Evolutionary conservation across 2,113 vertebrate species (phyloP), one percentile per base, ranked within the genome.

Genomic region (Microcebus jonahi): DNA sequence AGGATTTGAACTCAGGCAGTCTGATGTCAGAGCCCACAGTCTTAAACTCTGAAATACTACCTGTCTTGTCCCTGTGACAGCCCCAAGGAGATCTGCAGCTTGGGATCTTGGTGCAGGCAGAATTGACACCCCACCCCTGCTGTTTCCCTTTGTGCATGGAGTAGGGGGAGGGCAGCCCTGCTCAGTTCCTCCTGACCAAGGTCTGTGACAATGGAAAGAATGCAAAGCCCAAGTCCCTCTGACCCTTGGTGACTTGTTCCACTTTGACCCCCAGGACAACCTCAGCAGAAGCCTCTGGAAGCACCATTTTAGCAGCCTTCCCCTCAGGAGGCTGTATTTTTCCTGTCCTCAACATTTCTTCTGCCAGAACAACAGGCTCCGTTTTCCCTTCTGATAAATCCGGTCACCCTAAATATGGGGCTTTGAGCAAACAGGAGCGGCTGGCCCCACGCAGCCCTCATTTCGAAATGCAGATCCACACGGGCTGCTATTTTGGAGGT

Each of bases 381-480:
- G 84, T 96, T 93, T 95, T 98, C 92, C 91, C 84, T 93, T 95
- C 63, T 97, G 95, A 97, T 97, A 97, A 95, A 97, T 97, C 96
- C 84, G 96, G 96, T 97, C 96, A 96, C 90, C 95, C 97, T 97
- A 97, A 96, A 97, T 95, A 90, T 96, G 97, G 96, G 97, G 79
- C 96, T 95, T 80, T 91, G 96, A 96, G 97, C 94, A 95, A 95
- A 97, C 73, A 82, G 91, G 93, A 96, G 93, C 18, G 61, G 90
- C 90, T 18, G 70, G 96, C 97, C 96, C 97, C 94, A 97, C 87
- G 70, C 95, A 97, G 97, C 96, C 93, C 97, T 97, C 93, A 42
- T 96, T 97, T 97, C 55, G 3, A 97, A 97, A 97, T 93, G 96
- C 65, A 95, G 96, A 95, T 86, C 87, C 79, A 83, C 75, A 59